Conservation (phyloP, 64 coral and sea anemone genomes). For the Dendrophyllia cribrosa region DNA sequence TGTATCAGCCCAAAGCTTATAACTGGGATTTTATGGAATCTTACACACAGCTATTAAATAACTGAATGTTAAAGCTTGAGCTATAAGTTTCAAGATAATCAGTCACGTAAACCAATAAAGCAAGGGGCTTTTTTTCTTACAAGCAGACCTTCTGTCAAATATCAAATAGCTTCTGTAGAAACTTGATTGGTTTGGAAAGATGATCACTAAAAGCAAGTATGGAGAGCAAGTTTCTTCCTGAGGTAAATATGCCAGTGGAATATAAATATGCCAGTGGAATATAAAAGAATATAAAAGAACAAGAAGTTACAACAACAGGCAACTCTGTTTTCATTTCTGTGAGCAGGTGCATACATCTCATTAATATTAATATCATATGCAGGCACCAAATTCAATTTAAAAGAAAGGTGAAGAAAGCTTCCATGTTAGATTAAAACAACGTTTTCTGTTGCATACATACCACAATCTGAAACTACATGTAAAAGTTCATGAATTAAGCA, state of each 20-base stretch:
- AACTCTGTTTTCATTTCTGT: not conserved
- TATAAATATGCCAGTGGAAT: not conserved
- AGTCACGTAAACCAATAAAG: too few species aligned
- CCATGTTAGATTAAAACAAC: not conserved
- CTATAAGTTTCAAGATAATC: too few species aligned
- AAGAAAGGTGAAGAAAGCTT: not conserved
- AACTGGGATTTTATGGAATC: too few species aligned
- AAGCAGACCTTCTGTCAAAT: too few species aligned
- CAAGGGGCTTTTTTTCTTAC: too few species aligned
- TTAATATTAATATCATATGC: slow-evolving; percentile 17
- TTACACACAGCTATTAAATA: too few species aligned
- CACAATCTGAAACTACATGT: not conserved
- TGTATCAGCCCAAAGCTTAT: too few species aligned
- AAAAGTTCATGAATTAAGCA: too few species aligned
- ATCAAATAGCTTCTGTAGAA: too few species aligned
- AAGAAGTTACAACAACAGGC: not conserved
- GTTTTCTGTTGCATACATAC: not conserved
- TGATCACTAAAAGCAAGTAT: not conserved
- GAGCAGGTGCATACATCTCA: not conserved
- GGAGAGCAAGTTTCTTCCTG: not conserved
- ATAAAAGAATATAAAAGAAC: not conserved
- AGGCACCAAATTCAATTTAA: not conserved
- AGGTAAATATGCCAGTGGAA: not conserved
- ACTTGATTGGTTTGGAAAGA: not conserved
- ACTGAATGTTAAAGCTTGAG: too few species aligned